Conservation (phyloP, 2,113 vertebrate species). For the Girardinichthys multiradiatus region DNA sequence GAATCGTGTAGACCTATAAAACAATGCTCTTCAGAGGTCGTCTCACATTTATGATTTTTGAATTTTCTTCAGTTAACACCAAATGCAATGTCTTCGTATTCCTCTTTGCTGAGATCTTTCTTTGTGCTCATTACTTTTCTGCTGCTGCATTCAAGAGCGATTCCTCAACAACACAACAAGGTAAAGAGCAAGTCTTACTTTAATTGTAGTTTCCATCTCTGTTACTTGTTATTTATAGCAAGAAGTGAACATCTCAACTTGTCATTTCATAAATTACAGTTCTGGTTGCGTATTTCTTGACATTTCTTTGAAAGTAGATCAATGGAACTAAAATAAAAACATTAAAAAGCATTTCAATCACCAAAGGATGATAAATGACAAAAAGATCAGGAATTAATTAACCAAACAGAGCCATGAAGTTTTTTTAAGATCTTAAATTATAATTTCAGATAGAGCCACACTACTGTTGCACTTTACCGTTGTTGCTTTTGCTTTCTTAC, state of each 20-base stretch:
- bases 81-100: slow-evolving; percentile 33
- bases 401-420: no score
- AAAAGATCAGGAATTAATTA: background rate
- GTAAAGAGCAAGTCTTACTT: slow-evolving; percentile 32
- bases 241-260: no score
- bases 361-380: background rate
- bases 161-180: slow-evolving; percentile 16
- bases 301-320: background rate
- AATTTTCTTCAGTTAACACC: background rate
- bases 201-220: background rate
- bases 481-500: background rate
- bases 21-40: background rate
- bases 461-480: no score
- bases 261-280: background rate
- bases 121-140: slow-evolving; percentile 49
- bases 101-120: slow-evolving; percentile 20
- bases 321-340: background rate
- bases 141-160: slow-evolving; percentile 37
- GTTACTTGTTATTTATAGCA: no score
- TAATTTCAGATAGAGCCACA: background rate
- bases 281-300: background rate
- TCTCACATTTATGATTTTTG: background rate
- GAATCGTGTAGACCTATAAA: slow-evolving; percentile 11
- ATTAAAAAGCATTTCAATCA: background rate
- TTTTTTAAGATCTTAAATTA: background rate